Conservation (phyloP, 2,113 vertebrate genomes). For the Dasyurus viverrinus region DNA sequence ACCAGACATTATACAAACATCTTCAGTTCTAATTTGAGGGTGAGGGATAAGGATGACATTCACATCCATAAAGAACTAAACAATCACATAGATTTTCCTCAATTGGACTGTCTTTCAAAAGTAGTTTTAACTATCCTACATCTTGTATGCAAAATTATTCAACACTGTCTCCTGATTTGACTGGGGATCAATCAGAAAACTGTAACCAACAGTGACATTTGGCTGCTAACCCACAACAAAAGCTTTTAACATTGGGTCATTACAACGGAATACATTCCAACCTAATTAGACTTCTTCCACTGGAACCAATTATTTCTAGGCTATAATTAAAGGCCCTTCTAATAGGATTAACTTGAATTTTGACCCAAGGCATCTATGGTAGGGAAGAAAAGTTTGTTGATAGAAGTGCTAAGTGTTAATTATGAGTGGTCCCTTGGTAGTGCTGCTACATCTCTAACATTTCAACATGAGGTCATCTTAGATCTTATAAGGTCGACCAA, state of each 20-base stretch:
- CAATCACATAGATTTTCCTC: neutral
- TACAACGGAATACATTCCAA: constrained; percentile 63
- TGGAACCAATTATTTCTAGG: constrained; percentile 79
- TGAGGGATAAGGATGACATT: neutral
- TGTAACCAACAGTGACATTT: constrained; percentile 59
- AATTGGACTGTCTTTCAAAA: constrained; percentile 16
- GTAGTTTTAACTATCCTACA: neutral
- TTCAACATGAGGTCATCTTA: neutral
- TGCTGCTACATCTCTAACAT: rapidly evolving
- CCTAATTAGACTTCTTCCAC: constrained; percentile 80
- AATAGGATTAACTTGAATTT: constrained; percentile 64
- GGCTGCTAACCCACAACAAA: constrained; percentile 54
- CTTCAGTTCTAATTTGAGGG: neutral
- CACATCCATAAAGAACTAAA: neutral
- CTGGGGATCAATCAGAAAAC: constrained; percentile 58
- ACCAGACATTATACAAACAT: neutral
- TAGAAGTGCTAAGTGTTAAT: constrained; percentile 19
- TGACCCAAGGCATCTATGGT: constrained; percentile 58
- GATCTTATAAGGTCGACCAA: neutral
- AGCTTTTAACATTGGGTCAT: constrained; percentile 52
- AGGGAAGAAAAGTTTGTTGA: constrained; percentile 64
- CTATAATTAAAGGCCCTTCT: constrained; percentile 77
- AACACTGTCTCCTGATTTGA: constrained; percentile 60
- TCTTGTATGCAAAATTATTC: constrained; percentile 59
- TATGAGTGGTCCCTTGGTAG: constrained; percentile 19